Percentiles rank a stretch among this genome's conserved stretches.
phyloP scores from a whole-genome alignment of 2,797 vertebrate genomes.

The Glossophaga mutica region DNA sequence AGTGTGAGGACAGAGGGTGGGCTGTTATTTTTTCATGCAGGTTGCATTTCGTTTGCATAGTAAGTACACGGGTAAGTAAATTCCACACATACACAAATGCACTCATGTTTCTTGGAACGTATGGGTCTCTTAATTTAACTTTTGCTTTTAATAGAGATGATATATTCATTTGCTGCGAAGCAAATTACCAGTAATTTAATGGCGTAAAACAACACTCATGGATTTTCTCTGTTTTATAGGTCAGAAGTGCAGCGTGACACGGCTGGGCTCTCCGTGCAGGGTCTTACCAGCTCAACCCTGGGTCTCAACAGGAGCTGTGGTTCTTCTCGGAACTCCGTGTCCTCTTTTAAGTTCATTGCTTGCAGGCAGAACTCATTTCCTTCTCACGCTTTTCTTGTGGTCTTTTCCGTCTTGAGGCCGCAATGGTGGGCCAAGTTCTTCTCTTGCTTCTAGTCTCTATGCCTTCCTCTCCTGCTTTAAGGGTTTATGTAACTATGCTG shows the following conservation, averaged over 20 bases:
- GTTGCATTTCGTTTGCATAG: not conserved
- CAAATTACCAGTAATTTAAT: not conserved
- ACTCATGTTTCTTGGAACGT: not conserved
- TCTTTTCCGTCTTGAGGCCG: not conserved
- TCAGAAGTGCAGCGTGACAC: not conserved
- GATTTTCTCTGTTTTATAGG: not conserved
- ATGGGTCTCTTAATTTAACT: not conserved
- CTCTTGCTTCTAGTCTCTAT: not conserved
- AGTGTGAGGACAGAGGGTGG: not conserved
- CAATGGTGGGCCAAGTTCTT: fast-evolving
- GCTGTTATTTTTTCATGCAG: not conserved
- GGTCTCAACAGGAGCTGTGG: fast-evolving
- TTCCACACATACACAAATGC: not conserved
- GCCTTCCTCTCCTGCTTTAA: not conserved
- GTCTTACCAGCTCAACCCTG: not conserved
- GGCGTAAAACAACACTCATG: not conserved
- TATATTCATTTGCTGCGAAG: not conserved
- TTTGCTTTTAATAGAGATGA: not conserved
- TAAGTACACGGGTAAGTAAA: not conserved
- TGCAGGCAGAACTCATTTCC: not conserved
- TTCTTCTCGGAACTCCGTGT: not conserved
- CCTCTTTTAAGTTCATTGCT: not conserved
- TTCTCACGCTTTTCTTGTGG: not conserved
- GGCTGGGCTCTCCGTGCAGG: not conserved
- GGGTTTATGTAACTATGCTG: not conserved